Conservation (phyloP, 2,888 invertebrate genomes). For the Acronicta aceris region DNA sequence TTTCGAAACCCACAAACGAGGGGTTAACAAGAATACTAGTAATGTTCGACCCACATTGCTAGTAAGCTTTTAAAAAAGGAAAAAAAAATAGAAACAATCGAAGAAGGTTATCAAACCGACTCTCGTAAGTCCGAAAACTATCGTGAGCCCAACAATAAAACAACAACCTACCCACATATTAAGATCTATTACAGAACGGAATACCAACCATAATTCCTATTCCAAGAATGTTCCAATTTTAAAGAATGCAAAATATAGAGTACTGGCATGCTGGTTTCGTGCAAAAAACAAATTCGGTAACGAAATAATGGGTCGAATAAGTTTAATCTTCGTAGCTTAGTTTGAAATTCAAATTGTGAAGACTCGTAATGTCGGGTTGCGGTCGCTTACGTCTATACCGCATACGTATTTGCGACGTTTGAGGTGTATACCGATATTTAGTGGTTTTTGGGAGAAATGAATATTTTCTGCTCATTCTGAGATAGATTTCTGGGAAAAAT, state of each 20-base stretch:
- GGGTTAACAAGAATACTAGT: no score
- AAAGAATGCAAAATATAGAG: slow-evolving; percentile 46
- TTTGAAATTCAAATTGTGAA: slow-evolving; percentile 64
- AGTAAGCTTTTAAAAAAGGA: no score
- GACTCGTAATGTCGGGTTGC: slow-evolving; percentile 48
- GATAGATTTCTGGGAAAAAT: neutral
- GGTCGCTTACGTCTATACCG: slow-evolving; percentile 27
- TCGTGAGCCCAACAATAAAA: slow-evolving; percentile 21
- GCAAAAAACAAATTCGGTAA: slow-evolving; percentile 56
- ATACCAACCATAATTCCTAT: slow-evolving; percentile 38
- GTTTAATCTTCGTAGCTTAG: slow-evolving; percentile 57
- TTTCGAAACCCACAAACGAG: no score
- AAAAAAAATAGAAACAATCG: no score
- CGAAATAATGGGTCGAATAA: slow-evolving; percentile 53
- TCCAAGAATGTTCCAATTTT: slow-evolving; percentile 40
- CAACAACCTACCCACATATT: slow-evolving; percentile 31
- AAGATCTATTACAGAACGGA: slow-evolving; percentile 51
- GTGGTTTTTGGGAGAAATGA: neutral
- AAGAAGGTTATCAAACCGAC: neutral
- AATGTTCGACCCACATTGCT: no score
- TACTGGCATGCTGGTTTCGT: slow-evolving; percentile 47
- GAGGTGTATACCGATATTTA: slow-evolving; percentile 5
- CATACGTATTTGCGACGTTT: slow-evolving; percentile 31
- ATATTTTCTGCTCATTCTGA: neutral
- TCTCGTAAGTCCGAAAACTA: slow-evolving; percentile 5